Base-by-base conservation (phyloP, 2,113 vertebrate genomes). In the Heterocephalus glaber region DNA sequence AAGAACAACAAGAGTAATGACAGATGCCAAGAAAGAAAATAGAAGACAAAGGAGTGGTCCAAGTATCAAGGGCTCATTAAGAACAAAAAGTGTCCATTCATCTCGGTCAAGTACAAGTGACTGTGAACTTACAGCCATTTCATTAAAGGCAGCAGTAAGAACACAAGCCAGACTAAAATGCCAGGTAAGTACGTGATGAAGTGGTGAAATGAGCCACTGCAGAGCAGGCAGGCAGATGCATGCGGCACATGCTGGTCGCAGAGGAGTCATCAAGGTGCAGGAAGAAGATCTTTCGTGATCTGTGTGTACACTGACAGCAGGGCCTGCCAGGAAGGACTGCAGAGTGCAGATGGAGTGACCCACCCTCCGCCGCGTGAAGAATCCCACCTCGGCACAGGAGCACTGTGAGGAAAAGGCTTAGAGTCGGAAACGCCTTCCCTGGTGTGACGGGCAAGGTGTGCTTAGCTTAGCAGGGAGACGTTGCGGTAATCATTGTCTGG, bases 231-330 rank as follows among this genome's bases (percentile, higher is more conserved):
- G 30, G 28, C 5, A 44, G 2, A 30, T 35, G 44, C 3, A 24
- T 7, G 26, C 14, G 6, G 4, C 26, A n/a, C 52, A 3, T 5
- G 0, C 41, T 74, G 16, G 24, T 38, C 3, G 3, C 33, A 33
- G 38, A 82, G 22, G 33, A 49, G 30, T 24, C 44, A 33, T 26
- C 44, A 9, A 24, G 60, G 2, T 89, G n/a, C 93, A 60, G 41
- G 17, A 44, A 77, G 33, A 19, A 56, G 41, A 52, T 47, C 26
- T 85, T 65, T 14, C 61, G 6, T 80, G 47, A 1, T 41, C 2
- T 30, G 66, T 65, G 11, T n/a, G 19, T 60, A 14, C 2, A 3
- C 47, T 76, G 35, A 47, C 13, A 17, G 8, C 26, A 26, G 47
- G 12, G 10, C 17, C 33, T 61, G 52, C 14, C 12, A 13, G 44